Conservation (phyloP, 2,113 vertebrate genomes). For the Zootoca vivipara region DNA sequence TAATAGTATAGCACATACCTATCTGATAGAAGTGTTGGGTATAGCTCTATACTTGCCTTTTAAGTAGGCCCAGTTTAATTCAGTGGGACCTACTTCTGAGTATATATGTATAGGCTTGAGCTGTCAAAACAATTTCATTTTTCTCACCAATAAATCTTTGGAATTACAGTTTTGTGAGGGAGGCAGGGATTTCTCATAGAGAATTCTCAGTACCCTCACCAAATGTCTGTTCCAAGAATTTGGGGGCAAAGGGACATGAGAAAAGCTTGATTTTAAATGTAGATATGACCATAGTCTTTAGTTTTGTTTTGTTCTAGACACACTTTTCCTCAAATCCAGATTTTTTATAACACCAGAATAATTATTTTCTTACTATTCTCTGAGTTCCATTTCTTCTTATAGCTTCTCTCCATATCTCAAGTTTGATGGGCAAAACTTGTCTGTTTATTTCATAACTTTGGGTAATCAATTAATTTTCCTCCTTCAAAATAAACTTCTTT, state of each 20-base stretch:
- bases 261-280: background rate
- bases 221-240: background rate
- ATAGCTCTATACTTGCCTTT: background rate
- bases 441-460: slow-evolving; percentile 37
- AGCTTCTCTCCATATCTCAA: background rate
- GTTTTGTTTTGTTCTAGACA: background rate
- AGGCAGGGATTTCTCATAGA: background rate
- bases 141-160: background rate
- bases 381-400: background rate
- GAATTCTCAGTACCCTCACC: background rate
- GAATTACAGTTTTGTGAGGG: background rate
- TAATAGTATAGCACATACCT: background rate
- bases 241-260: background rate
- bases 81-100: background rate
- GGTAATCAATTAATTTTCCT: slow-evolving; percentile 5
- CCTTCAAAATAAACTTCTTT: slow-evolving; percentile 32
- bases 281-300: background rate
- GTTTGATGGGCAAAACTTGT: background rate
- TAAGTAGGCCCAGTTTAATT: background rate
- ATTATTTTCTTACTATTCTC: background rate
- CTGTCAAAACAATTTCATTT: background rate
- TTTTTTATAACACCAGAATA: background rate
- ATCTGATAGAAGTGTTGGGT: background rate
- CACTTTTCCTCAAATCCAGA: background rate
- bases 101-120: background rate